These are phyloP conservation scores for Galerucella nymphaeae DNA, from an alignment of 2,888 invertebrate genomes.

Conservation along the genomic window DNA sequence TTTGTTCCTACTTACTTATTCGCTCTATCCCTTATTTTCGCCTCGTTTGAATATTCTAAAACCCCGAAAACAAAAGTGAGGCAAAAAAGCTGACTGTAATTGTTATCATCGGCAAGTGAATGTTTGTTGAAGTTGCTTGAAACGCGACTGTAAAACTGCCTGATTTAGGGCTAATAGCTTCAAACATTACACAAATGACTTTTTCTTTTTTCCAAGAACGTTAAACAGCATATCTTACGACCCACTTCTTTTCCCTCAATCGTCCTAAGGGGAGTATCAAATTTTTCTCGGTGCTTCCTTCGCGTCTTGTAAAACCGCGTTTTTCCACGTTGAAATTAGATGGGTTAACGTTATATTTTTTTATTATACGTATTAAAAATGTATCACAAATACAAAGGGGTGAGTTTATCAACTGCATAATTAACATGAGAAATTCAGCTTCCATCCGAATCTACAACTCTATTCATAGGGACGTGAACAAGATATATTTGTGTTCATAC, in stretches of 20 bases:
- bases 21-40: no score
- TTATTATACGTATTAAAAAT: neutral
- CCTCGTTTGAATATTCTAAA: neutral
- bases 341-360: neutral
- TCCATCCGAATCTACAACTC: neutral
- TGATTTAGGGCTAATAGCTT: conserved; percentile 51
- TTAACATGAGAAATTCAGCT: neutral
- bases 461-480: neutral
- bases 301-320: conserved; percentile 22
- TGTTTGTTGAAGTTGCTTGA: conserved; percentile 41
- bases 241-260: conserved; percentile 20
- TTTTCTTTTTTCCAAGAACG: conserved; percentile 40
- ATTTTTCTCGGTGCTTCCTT: conserved; percentile 32
- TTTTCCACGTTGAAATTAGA: conserved; percentile 17
- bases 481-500: neutral
- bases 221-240: conserved; percentile 40
- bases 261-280: conserved; percentile 32
- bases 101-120: conserved; percentile 47
- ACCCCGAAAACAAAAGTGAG: conserved; percentile 3
- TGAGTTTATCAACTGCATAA: neutral
- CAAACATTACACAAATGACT: conserved; percentile 49
- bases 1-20: no score
- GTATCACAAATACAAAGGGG: neutral
- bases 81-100: conserved; percentile 41
- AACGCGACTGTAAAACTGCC: conserved; percentile 49